A percentile compares a stretch with the other conserved stretches of the same genome.
phyloP scores from a whole-genome alignment of 2,113 vertebrate genomes.

The Charadrius vociferus region DNA sequence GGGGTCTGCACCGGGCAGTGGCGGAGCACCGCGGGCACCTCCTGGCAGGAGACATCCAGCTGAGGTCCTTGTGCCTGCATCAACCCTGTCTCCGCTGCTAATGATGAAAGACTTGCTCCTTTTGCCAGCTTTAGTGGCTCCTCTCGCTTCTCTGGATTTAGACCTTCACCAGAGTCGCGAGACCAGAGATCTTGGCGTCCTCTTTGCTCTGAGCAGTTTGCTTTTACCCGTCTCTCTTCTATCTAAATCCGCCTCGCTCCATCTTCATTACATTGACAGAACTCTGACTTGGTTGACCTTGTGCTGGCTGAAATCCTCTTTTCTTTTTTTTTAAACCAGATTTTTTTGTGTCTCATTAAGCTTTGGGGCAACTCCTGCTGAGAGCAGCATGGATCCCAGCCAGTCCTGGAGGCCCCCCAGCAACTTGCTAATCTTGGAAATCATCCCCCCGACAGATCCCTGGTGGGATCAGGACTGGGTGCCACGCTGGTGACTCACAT shows the following conservation, averaged over 20 bases:
- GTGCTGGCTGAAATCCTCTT: neutral
- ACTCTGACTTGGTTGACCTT: neutral
- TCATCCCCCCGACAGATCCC: rapidly evolving
- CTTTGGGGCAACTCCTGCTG: neutral
- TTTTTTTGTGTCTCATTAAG: neutral
- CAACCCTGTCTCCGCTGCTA: rapidly evolving
- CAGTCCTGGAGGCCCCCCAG: too few species aligned
- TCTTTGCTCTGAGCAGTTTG: neutral
- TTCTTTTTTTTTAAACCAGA: neutral
- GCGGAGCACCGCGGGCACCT: neutral
- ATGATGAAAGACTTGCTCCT: neutral
- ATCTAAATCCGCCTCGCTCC: neutral
- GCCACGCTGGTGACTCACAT: neutral
- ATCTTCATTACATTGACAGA: neutral
- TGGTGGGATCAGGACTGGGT: neutral
- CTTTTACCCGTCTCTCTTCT: neutral
- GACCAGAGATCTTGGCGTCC: neutral
- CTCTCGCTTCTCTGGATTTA: neutral
- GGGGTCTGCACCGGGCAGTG: neutral
- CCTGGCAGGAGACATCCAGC: neutral
- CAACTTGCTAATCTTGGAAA: neutral
- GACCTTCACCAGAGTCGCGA: neutral
- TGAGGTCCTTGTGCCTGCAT: neutral
- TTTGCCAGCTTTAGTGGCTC: neutral
- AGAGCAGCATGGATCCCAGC: neutral